phyloP scores from a whole-genome alignment of 2,797 vertebrate species.

The Scolopax rusticola region DNA sequence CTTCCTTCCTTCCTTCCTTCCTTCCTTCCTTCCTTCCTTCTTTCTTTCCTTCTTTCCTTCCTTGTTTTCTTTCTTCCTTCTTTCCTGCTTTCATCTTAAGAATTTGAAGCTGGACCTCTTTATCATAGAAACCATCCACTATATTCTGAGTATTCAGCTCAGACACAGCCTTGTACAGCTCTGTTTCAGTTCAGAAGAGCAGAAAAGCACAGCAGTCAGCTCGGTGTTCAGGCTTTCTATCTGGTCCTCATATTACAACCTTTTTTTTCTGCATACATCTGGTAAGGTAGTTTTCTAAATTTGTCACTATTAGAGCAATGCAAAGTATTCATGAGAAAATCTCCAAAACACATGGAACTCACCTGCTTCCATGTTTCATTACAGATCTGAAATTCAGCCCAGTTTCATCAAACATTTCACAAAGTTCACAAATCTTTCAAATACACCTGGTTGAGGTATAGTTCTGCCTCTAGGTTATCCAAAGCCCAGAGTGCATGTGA shows the following conservation, averaged over 20 bases:
- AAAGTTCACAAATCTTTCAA: conserved; percentile 36
- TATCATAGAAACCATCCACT: not conserved
- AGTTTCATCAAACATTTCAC: not conserved
- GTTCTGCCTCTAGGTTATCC: not conserved
- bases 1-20: not conserved
- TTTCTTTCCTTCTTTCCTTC: not conserved
- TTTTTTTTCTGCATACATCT: not conserved
- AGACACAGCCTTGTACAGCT: not conserved
- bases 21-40: no score
- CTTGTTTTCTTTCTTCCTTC: fast-evolving
- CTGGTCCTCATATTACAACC: conserved; percentile 25
- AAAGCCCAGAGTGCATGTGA: not conserved
- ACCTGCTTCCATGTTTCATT: conserved; percentile 56
- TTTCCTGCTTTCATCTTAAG: not conserved
- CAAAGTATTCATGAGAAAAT: conserved; percentile 55
- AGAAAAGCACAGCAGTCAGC: not conserved
- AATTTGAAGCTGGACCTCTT: not conserved
- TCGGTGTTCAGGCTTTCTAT: not conserved
- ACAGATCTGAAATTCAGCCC: conserved; percentile 15
- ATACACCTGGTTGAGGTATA: not conserved
- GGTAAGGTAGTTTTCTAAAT: conserved; percentile 56
- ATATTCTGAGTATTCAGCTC: not conserved
- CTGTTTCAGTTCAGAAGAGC: not conserved
- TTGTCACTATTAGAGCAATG: conserved; percentile 46
- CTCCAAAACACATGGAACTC: conserved; percentile 49